Evolutionary conservation across 2,113 vertebrate genomes (phyloP).

Genomic region (Oryzias javanicus): DNA sequence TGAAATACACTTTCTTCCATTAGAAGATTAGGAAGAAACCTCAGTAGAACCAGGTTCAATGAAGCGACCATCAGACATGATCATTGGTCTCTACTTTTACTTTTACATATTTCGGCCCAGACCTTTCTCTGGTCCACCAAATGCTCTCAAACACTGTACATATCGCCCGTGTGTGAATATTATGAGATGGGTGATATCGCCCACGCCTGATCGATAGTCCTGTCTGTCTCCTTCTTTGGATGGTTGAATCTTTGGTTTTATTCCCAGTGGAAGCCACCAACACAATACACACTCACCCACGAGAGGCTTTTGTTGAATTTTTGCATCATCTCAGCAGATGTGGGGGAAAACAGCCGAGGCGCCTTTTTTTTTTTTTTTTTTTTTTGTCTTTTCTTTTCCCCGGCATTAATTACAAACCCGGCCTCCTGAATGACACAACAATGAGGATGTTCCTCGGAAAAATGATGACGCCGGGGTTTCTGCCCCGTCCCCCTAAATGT

Average conservation of each 20-base stretch:
- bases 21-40: too few relatives aligned
- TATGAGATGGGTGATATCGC: too few relatives aligned
- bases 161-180: too few relatives aligned
- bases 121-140: too few relatives aligned
- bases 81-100: too few relatives aligned
- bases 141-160: too few relatives aligned
- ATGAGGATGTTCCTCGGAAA: conserved; percentile 42
- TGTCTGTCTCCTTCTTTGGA: background rate
- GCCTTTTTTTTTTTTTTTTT: conserved; percentile 11
- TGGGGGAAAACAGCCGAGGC: conserved; percentile 25
- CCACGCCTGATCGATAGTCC: too few relatives aligned
- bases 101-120: too few relatives aligned
- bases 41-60: too few relatives aligned
- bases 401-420: conserved; percentile 47
- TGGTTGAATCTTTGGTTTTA: background rate
- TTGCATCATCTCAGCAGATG: conserved; percentile 48
- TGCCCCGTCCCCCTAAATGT: conserved; percentile 41
- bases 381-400: background rate
- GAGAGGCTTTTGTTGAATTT: conserved; percentile 36
- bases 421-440: conserved; percentile 45
- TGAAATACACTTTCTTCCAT: too few relatives aligned
- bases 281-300: conserved; percentile 2
- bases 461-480: conserved; percentile 54
- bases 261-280: conserved; percentile 9
- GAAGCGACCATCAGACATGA: too few relatives aligned